Base-by-base conservation (phyloP, 2,888 invertebrate species). In the Tortrix viridana region DNA sequence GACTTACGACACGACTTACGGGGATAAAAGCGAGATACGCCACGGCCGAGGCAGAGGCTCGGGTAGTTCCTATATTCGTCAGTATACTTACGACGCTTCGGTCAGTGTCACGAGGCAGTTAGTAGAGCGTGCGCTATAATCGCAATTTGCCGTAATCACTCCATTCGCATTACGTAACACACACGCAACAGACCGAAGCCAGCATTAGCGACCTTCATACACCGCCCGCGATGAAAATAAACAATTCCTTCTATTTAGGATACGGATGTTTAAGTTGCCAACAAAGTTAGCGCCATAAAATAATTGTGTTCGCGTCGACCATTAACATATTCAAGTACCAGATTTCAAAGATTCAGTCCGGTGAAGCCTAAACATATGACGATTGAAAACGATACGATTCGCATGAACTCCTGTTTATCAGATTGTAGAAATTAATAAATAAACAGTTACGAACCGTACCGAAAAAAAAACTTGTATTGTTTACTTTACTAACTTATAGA, bases 1-100 rank as follows among this genome's bases (percentile, higher is more conserved):
- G 85, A 87, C 82, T 89, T 88, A 87, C 85, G 80, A 79, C 78
- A 72, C 80, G 77, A 88, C 82, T 87, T 88, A 85, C 80, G 84
- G 82, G 63, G 47, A 53, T 48, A 86, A 85, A 84, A 82, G 81
- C 74, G 76, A 77, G 81, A 81, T 82, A 83, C 84, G 82, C 81
- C 82, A 76, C 74, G 76, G 58, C 63, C 60, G 74, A 74, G 72
- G 72, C 75, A 72, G 71, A 74, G 76, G 77, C 72, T 58, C 76
- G 84, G 83, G 85, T 85, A 87, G 86, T 85, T n/a, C n/a, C n/a
- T n/a, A 85, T 86, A 46, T 74, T 72, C 72, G 74, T 74, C 67
- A 73, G 72, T 61, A 60, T 71, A 32, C 72, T 74, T 72, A 77
- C 70, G 76, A 75, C 70, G 75, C 77, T 70, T 71, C 72, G 77